phyloP scores from a whole-genome alignment of 1,140 invertebrate species.

The Hylyphantes graminicola region DNA sequence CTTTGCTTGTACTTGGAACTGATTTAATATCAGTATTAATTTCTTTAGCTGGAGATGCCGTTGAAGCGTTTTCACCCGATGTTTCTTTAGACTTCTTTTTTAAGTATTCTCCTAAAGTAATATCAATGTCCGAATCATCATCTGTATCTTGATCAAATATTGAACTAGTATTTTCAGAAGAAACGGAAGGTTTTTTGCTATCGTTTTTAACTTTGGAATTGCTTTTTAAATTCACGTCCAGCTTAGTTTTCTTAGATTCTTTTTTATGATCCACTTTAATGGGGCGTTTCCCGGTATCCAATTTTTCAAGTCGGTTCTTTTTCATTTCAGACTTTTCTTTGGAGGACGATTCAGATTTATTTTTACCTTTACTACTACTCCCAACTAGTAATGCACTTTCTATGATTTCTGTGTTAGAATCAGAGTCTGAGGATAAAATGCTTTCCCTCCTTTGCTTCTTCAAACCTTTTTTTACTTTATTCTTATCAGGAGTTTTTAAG shows the following conservation, averaged over 20 bases:
- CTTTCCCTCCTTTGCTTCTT: not conserved
- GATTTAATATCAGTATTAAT: not conserved
- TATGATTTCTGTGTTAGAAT: too few relatives aligned
- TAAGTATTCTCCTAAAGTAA: conserved; percentile 36
- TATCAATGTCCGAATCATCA: conserved; percentile 47
- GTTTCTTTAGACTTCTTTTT: conserved; percentile 19
- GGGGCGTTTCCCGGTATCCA: not conserved
- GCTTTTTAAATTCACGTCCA: conserved; percentile 44
- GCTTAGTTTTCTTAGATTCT: conserved; percentile 43
- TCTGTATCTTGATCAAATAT: conserved; percentile 15
- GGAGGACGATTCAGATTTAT: not conserved
- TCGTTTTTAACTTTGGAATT: not conserved
- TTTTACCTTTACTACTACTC: not conserved
- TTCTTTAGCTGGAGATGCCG: not conserved
- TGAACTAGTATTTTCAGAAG: not conserved
- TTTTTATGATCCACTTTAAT: conserved; percentile 49
- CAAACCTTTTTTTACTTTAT: not conserved
- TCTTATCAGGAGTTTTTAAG: conserved; percentile 10
- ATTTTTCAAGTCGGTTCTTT: not conserved
- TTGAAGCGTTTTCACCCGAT: not conserved
- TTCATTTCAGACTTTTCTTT: conserved; percentile 7
- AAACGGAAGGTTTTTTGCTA: not conserved
- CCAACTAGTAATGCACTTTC: not conserved
- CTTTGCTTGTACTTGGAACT: conserved; percentile 5
- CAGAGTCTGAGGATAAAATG: too few relatives aligned